Evolutionary conservation across 2,797 vertebrate species (phyloP), one percentile per base, ranked within the genome.

Genomic region (Vireo griseus): DNA sequence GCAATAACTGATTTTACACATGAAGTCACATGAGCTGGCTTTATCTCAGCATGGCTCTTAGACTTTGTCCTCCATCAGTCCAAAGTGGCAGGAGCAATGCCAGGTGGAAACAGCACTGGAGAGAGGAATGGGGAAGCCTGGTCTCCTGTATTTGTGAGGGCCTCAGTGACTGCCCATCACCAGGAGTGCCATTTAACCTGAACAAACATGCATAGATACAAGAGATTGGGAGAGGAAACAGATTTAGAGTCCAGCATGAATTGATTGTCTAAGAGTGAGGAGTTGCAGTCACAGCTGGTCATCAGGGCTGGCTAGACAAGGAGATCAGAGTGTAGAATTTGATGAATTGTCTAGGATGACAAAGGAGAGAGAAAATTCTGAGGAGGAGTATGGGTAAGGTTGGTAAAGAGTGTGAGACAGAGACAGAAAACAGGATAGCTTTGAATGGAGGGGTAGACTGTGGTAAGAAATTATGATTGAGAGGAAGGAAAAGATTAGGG

Each of bases 1-100:
- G 5, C 17, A 75, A 8, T 24, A 9, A 40, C 2, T 18, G 9
- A 31, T 31, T 85, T 65, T 52, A 40, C 10, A 17, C 16, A 12
- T 10, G 5, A 85, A 52, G 15, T 33, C 22, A 17, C 9, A 22
- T 5, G 44, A 84, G 22, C 19, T 69, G 40, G 48, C 39, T 68
- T 75, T 51, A 16, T 24, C n/a, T 75, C 37, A 42, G 33, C 39
- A 47, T 4, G 3, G 26, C 45, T 66, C n/a, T 63, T 24, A 39
- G 31, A 22, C 33, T 48, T 33, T 5, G 9, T 39, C 24, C 48
- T 86, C 33, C 42, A 79, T 11, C 48, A 40, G 48, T 66, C 68
- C 47, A 42, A 79, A 54, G 55, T 1, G 2, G 26, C 22, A 33
- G 39, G 35, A 31, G 26, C 0, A 0, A 29, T 0, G 0, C 26